Percentiles rank a stretch among this genome's conserved stretches.
These are phyloP conservation scores for Anoplius nigerrimus DNA, from an alignment of 2,888 invertebrate genomes.

Conservation along the genomic window DNA sequence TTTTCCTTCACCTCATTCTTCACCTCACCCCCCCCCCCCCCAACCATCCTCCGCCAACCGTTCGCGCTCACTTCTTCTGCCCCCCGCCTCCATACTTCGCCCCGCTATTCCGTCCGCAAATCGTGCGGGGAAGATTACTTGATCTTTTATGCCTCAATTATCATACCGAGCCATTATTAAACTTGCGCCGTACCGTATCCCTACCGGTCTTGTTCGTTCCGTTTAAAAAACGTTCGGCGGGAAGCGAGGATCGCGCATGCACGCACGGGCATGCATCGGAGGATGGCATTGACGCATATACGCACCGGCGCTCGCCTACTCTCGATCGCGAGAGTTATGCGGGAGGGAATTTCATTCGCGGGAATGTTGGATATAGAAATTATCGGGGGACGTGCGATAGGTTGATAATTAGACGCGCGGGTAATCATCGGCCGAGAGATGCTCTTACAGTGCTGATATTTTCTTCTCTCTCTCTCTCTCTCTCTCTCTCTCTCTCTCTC, in stretches of 20 bases:
- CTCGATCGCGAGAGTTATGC: no score
- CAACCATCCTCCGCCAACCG: no score
- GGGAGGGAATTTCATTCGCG: no score
- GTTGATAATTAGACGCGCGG: no score
- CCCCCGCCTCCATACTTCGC: conserved; percentile 13
- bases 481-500: no score
- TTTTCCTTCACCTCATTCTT: conserved; percentile 5
- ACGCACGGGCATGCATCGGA: neutral
- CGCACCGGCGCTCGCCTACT: no score
- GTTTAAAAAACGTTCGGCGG: conserved; percentile 37
- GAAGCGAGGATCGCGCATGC: conserved; percentile 9
- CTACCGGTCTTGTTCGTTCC: conserved; percentile 37
- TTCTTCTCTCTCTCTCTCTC: no score
- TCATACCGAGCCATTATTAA: conserved; percentile 63
- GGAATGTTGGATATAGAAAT: no score
- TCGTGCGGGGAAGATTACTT: conserved; percentile 58
- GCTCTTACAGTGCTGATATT: no score
- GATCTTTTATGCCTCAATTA: conserved; percentile 68
- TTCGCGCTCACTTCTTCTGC: neutral
- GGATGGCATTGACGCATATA: no score
- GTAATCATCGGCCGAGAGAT: no score
- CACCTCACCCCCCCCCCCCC: neutral
- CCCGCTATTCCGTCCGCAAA: conserved; percentile 35
- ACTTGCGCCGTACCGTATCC: conserved; percentile 38
- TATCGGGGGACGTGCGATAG: no score